These are phyloP conservation scores for Phycodurus eques DNA, from an alignment of 2,113 vertebrate species.

Conservation along the genomic window DNA sequence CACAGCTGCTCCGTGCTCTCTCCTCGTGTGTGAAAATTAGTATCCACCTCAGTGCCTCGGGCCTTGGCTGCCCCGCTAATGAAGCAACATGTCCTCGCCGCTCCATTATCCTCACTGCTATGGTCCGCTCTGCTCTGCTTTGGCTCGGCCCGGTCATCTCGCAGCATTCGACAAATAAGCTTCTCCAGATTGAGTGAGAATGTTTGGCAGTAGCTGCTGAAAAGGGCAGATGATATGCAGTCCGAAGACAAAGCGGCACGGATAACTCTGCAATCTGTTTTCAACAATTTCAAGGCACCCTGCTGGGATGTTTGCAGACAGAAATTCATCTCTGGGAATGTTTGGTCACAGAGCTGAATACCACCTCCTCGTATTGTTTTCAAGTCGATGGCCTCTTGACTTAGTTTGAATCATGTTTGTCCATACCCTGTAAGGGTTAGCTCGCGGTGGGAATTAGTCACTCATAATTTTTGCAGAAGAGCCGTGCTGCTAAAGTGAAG, in stretches of 20 bases:
- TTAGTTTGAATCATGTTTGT: not conserved
- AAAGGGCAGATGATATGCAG: slow-evolving; percentile 15
- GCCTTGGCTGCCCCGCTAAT: slow-evolving; percentile 60
- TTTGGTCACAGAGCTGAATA: not conserved
- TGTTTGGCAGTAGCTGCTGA: slow-evolving; percentile 13
- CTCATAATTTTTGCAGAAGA: slow-evolving; percentile 40
- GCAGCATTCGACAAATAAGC: slow-evolving; percentile 18
- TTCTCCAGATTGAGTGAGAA: slow-evolving; percentile 18
- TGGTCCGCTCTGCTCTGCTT: slow-evolving; percentile 26
- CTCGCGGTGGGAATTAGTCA: slow-evolving; percentile 47
- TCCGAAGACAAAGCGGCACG: slow-evolving; percentile 14
- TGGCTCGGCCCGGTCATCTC: not conserved
- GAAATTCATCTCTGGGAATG: not conserved
- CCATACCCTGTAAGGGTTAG: not conserved
- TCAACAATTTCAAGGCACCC: slow-evolving; percentile 7
- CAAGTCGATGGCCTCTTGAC: not conserved
- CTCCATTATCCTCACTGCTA: slow-evolving; percentile 24
- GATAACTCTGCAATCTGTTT: slow-evolving; percentile 22
- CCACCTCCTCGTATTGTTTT: slow-evolving; percentile 7
- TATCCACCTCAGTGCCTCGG: slow-evolving; percentile 54
- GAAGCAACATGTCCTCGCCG: slow-evolving; percentile 48
- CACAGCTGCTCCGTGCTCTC: slow-evolving; percentile 50
- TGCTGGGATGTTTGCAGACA: slow-evolving; percentile 15
- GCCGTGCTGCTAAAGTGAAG: slow-evolving; percentile 26
- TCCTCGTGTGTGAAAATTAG: slow-evolving; percentile 58